These are phyloP conservation scores for Coregonus clupeaformis DNA, from an alignment of 2,113 vertebrate genomes.

Conservation along the genomic window DNA sequence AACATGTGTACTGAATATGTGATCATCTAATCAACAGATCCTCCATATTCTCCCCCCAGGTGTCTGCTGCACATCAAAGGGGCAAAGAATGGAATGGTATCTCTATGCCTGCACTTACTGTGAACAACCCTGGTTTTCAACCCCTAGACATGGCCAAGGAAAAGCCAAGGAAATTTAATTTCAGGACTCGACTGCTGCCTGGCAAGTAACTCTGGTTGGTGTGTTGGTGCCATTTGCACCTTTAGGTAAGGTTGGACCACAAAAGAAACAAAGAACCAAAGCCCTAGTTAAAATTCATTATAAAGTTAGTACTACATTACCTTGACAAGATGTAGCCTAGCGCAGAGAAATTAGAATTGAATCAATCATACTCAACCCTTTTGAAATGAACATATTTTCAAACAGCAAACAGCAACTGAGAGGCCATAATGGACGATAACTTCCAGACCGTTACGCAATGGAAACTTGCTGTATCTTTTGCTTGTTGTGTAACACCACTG, in stretches of 20 bases:
- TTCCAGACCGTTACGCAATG: no score
- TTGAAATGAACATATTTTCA: no score
- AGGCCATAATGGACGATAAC: no score
- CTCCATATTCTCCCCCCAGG: constrained; percentile 56
- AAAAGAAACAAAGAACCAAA: not conserved
- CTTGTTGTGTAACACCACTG: not conserved
- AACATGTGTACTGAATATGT: constrained; percentile 59
- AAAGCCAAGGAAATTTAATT: constrained; percentile 61
- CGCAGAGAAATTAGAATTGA: no score
- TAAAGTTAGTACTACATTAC: no score
- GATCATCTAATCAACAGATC: constrained; percentile 61
- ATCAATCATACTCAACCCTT: no score
- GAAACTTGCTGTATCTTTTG: no score
- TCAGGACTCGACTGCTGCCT: constrained; percentile 51
- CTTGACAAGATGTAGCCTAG: no score
- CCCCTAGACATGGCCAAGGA: constrained; percentile 58
- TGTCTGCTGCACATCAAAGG: constrained; percentile 68
- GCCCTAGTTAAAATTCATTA: not conserved
- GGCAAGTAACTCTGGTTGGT: constrained; percentile 47
- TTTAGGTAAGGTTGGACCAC: not conserved
- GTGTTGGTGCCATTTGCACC: constrained; percentile 13
- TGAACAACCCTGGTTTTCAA: constrained; percentile 44
- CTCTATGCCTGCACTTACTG: constrained; percentile 51
- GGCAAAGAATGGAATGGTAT: constrained; percentile 60
- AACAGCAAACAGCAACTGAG: not conserved